phyloP scores from a whole-genome alignment of 2,797 vertebrate species.

The Parotocinclus haroldoi region DNA sequence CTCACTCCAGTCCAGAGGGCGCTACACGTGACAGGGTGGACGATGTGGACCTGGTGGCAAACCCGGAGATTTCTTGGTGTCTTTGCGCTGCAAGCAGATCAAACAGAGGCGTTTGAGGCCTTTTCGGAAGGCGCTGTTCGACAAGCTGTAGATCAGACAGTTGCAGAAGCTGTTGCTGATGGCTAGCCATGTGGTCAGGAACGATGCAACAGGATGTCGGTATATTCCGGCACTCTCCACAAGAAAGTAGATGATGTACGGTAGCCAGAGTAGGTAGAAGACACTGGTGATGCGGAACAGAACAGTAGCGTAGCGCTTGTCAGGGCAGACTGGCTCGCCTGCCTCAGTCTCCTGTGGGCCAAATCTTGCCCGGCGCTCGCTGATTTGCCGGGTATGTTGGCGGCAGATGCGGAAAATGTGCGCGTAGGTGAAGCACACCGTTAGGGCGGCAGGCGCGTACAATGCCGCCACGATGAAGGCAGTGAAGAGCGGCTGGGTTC shows the following conservation, averaged over 20 bases:
- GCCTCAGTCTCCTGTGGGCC: slow-evolving; percentile 79
- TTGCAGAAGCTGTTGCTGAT: slow-evolving; percentile 99
- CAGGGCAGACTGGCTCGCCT: slow-evolving; percentile 76
- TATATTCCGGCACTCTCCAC: slow-evolving; percentile 90
- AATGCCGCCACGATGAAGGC: slow-evolving; percentile 89
- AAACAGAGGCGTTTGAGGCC: slow-evolving; percentile 92
- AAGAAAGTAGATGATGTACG: slow-evolving; percentile 96
- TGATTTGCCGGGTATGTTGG: slow-evolving; percentile 95
- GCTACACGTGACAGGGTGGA: slow-evolving; percentile 70
- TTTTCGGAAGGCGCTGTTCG: slow-evolving; percentile 95
- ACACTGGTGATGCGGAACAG: slow-evolving; percentile 97
- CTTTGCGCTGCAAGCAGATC: slow-evolving; percentile 79
- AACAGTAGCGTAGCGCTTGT: slow-evolving; percentile 94
- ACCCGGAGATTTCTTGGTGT: slow-evolving; percentile 79
- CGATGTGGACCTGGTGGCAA: slow-evolving; percentile 67
- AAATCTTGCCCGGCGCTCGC: slow-evolving; percentile 88
- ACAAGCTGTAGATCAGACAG: slow-evolving; percentile 98
- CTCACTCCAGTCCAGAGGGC: slow-evolving; percentile 38
- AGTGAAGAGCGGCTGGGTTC: slow-evolving; percentile 85
- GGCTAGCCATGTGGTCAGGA: slow-evolving; percentile 96
- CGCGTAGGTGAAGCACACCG: slow-evolving; percentile 94
- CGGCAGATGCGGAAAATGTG: slow-evolving; percentile 98
- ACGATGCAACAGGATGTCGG: slow-evolving; percentile 82
- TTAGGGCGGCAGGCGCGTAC: slow-evolving; percentile 89
- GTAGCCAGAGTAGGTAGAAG: slow-evolving; percentile 96